These are phyloP conservation scores for Petromus typicus DNA, from an alignment of 2,113 vertebrate genomes.

Conservation along the genomic window DNA sequence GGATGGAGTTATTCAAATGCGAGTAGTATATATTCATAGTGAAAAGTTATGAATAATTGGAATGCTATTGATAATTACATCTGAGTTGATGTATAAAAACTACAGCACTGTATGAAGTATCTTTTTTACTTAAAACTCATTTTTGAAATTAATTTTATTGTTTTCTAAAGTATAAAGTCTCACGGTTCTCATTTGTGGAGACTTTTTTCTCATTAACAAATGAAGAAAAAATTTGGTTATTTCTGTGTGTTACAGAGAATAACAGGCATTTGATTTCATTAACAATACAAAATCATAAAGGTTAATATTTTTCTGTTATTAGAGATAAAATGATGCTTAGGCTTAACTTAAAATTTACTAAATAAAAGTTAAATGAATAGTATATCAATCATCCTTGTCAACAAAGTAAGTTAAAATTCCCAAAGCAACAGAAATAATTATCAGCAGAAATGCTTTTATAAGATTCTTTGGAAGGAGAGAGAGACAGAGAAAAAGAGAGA, in stretches of 20 bases:
- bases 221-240: constrained; percentile 16
- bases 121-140: not conserved
- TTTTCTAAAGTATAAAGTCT: constrained; percentile 18
- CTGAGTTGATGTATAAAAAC: not conserved
- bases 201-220: not conserved
- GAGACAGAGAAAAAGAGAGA: not conserved
- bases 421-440: not conserved
- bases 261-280: constrained; percentile 1
- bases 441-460: not conserved
- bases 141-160: constrained; percentile 25
- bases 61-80: not conserved
- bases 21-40: not conserved
- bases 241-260: not conserved
- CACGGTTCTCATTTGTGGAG: not conserved
- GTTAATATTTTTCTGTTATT: constrained; percentile 45
- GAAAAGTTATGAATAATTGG: constrained; percentile 39
- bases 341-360: constrained; percentile 48
- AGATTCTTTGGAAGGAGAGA: not conserved
- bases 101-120: not conserved
- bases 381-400: not conserved
- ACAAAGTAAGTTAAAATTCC: constrained; percentile 20
- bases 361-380: constrained; percentile 22
- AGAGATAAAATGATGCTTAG: not conserved
- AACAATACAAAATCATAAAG: constrained; percentile 7
- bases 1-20: constrained; percentile 14